Percentiles rank a stretch among this genome's conserved stretches.
These are phyloP conservation scores for Kuschelorhynchus macadamiae DNA, from an alignment of 2,888 invertebrate genomes.

Conservation along the genomic window DNA sequence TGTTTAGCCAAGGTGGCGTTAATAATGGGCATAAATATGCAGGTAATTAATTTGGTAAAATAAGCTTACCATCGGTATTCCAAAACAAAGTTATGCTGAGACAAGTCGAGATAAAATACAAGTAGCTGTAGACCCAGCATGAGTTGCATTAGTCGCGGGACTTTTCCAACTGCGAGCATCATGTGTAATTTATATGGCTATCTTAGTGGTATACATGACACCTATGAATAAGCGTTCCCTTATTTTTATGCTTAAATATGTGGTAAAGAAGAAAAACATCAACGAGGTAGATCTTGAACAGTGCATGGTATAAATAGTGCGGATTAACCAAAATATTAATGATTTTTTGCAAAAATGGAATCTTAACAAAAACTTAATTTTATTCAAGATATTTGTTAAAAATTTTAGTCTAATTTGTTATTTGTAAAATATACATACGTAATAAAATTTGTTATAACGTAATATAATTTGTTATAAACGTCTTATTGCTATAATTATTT, in stretches of 20 bases:
- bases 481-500: too few relatives aligned
- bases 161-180: constrained; percentile 38
- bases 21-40: constrained; percentile 51
- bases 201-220: constrained; percentile 21
- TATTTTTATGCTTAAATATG: neutral
- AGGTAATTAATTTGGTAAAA: constrained; percentile 51
- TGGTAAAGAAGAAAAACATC: constrained; percentile 4
- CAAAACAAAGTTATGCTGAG: constrained; percentile 34
- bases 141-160: constrained; percentile 38
- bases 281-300: neutral
- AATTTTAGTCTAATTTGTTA: neutral
- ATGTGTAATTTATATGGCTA: constrained; percentile 27
- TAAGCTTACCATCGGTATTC: constrained; percentile 42
- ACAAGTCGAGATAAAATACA: constrained; percentile 48
- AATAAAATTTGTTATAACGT: neutral
- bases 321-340: neutral
- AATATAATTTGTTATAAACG: neutral
- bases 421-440: neutral
- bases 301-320: neutral
- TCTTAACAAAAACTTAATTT: neutral
- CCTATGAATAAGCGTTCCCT: constrained; percentile 2
- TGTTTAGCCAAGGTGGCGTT: constrained; percentile 39
- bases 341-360: neutral
- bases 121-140: constrained; percentile 47
- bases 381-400: neutral